A percentile compares a stretch with the other conserved stretches of the same genome.
These are phyloP conservation scores for Sesamia inferens DNA, from an alignment of 2,888 invertebrate genomes.

Conservation along the genomic window DNA sequence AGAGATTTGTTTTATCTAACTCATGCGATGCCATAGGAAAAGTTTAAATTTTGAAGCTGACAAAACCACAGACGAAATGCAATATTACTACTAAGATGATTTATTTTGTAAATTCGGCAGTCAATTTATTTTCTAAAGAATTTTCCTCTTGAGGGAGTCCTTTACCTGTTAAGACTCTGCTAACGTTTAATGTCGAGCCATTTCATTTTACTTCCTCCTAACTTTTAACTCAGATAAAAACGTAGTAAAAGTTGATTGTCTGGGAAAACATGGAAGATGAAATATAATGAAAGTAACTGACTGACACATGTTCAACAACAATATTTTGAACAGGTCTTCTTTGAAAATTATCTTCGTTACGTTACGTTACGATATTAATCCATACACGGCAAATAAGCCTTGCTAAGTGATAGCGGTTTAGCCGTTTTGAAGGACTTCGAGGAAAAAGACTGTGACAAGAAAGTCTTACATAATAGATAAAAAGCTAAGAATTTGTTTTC, in stretches of 20 bases:
- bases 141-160: slow-evolving; percentile 27
- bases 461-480: background rate
- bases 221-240: slow-evolving; percentile 63
- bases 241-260: slow-evolving; percentile 62
- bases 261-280: slow-evolving; percentile 44
- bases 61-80: slow-evolving; percentile 8
- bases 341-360: background rate
- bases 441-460: too few relatives aligned
- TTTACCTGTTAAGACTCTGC: slow-evolving; percentile 53
- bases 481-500: background rate
- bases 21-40: slow-evolving; percentile 9
- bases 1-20: slow-evolving; percentile 43
- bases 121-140: slow-evolving; percentile 46
- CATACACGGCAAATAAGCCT: background rate
- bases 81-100: slow-evolving; percentile 15
- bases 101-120: slow-evolving; percentile 37
- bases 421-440: too few relatives aligned
- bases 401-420: too few relatives aligned
- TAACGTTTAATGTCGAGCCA: slow-evolving; percentile 57
- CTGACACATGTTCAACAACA: background rate
- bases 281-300: slow-evolving; percentile 28
- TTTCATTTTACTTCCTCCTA: slow-evolving; percentile 57
- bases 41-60: slow-evolving; percentile 35
- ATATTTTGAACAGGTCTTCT: background rate
- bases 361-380: background rate